Conservation (phyloP, 2,888 invertebrate species). For the Drosophila paracracens region DNA sequence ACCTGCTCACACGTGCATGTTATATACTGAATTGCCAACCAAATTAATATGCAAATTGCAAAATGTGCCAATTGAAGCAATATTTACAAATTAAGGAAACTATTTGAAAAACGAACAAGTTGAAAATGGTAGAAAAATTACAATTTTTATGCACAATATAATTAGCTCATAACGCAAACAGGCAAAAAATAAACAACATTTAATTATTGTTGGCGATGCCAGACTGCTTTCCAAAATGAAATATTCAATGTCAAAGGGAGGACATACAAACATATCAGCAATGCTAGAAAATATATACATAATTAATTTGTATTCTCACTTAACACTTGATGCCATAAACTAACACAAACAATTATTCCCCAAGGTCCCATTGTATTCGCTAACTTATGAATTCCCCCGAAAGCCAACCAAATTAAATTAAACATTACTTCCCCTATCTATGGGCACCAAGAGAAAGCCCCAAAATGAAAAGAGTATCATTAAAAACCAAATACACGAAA, state of each 20-base stretch:
- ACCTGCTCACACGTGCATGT: not conserved
- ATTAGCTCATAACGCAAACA: not conserved
- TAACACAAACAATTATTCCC: constrained; percentile 37
- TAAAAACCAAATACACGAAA: constrained; percentile 9
- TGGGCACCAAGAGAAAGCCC: constrained; percentile 3
- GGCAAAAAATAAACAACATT: not conserved
- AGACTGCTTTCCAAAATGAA: not conserved
- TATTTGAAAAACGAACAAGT: not conserved
- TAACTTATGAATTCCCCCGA: constrained; percentile 29
- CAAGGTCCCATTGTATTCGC: constrained; percentile 25
- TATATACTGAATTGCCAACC: not conserved
- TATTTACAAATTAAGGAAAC: not conserved
- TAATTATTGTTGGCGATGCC: not conserved
- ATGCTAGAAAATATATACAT: constrained; percentile 3
- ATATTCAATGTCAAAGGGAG: constrained; percentile 1
- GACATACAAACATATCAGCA: not conserved
- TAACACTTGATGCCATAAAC: constrained; percentile 36
- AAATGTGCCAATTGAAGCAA: not conserved
- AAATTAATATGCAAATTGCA: not conserved
- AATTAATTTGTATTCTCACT: constrained; percentile 27
- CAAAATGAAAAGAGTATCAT: constrained; percentile 4
- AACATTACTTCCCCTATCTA: constrained; percentile 3
- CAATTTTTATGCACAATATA: not conserved
- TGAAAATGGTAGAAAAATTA: not conserved
- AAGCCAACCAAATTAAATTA: constrained; percentile 7